Base-by-base conservation (phyloP, 2,797 vertebrate genomes). In the Labeo calbasu region DNA sequence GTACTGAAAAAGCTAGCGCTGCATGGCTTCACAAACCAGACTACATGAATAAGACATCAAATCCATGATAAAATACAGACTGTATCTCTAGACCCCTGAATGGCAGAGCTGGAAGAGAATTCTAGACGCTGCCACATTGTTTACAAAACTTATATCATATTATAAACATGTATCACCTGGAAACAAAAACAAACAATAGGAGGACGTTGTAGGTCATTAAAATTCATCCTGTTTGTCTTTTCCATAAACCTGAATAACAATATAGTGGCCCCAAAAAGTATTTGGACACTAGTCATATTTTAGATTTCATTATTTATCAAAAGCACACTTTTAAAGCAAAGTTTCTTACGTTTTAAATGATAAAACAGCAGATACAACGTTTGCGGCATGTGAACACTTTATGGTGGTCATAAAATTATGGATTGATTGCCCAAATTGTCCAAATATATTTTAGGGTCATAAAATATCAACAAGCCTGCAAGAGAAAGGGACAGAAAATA, bases 41-140 rank as follows among this genome's bases (percentile, higher is more conserved):
- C 76, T 53, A 70, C 82, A 87, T 85, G 53, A 89, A 89, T 87
- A 89, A 84, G 77, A 82, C 85, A 87, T 89, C 77, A 87, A 88
- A 81, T 85, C 61, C 83, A 79, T 75, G 77, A 83, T 85, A 85
- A 86, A 86, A 78, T 85, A 85, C 76, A n/a, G 79, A 87, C 63
- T 65, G 53, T 8, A 55, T 25, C 25, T 59, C 69, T 66, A 68
- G 68, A 73, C 61, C 46, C 61, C 36, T 4, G 25, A 75, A 84
- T 75, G 66, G 17, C 36, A 82, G 10, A 32, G 51, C 90, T 83
- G 88, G 19, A 80, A 84, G 75, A 55, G 23, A 81, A 43, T 59
- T 43, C 8, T 2, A 77, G 36, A 59, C 2, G 40, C 13, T 32
- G 36, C 0, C 53, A 59, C 53, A 59, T 59, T 76, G 73, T 76